A percentile compares a stretch with the other conserved stretches of the same genome.
These are phyloP conservation scores for Druon quercuslanigerum DNA, from an alignment of 1,140 invertebrate species.

Conservation along the genomic window DNA sequence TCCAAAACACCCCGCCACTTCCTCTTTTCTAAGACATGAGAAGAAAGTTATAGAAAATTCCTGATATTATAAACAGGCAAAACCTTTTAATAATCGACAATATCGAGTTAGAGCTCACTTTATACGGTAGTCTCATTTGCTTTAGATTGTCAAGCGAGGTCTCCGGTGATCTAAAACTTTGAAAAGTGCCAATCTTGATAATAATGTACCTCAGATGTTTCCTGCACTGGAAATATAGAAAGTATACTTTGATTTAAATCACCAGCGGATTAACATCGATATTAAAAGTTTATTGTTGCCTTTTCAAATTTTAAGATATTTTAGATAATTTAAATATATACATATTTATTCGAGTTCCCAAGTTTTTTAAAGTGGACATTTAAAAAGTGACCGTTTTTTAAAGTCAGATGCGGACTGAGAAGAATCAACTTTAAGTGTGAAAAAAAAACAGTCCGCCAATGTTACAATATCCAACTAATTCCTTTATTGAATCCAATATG, in stretches of 20 bases:
- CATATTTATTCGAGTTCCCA: too few relatives aligned
- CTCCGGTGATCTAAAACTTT: neutral
- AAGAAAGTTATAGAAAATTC: constrained; percentile 46
- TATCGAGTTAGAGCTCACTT: constrained; percentile 39
- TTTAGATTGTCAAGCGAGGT: constrained; percentile 10
- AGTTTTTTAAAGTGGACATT: too few relatives aligned
- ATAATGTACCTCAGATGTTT: constrained; percentile 8
- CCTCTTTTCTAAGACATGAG: constrained; percentile 37
- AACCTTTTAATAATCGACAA: constrained; percentile 36
- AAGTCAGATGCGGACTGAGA: too few relatives aligned
- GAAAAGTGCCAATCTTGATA: constrained; percentile 10
- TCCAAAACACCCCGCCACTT: constrained; percentile 46
- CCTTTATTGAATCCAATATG: too few relatives aligned
- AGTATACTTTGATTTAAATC: neutral
- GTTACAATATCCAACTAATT: too few relatives aligned
- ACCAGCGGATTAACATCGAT: neutral
- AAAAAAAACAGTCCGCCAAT: too few relatives aligned
- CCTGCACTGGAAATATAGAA: neutral
- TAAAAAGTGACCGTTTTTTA: too few relatives aligned
- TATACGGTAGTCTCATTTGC: neutral
- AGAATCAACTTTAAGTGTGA: too few relatives aligned
- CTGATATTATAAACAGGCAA: constrained; percentile 42
- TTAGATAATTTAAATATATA: too few relatives aligned
- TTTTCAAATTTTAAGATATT: too few relatives aligned
- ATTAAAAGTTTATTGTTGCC: too few relatives aligned